Conservation (phyloP, 2,888 invertebrate genomes). For the Agrilus biguttatus region DNA sequence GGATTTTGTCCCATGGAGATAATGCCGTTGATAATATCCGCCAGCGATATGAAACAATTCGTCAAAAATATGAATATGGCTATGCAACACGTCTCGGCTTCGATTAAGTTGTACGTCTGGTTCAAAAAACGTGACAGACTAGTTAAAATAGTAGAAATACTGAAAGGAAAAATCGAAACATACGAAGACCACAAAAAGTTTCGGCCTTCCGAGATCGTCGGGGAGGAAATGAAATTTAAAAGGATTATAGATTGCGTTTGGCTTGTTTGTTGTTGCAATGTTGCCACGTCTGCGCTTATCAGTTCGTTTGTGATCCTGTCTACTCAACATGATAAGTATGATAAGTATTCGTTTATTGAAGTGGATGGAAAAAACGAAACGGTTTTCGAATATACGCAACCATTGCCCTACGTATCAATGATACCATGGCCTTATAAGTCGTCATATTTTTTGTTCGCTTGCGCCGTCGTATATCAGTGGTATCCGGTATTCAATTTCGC, state of each 20-base stretch:
- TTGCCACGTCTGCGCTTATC: slow-evolving; percentile 5
- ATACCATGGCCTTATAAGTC: slow-evolving; percentile 11
- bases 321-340: neutral
- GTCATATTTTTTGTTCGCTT: slow-evolving; percentile 6
- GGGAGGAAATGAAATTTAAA: slow-evolving; percentile 11
- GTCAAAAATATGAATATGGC: slow-evolving; percentile 16
- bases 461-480: slow-evolving; percentile 11
- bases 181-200: slow-evolving; percentile 11
- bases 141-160: slow-evolving; percentile 10
- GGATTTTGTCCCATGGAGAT: too few relatives aligned
- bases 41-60: slow-evolving; percentile 10
- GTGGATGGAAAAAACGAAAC: slow-evolving; percentile 1
- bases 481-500: slow-evolving; percentile 11
- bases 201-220: slow-evolving; percentile 8
- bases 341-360: too few relatives aligned
- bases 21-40: neutral
- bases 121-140: slow-evolving; percentile 11
- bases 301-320: slow-evolving; percentile 4
- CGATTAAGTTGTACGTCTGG: slow-evolving; percentile 13
- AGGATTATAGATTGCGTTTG: slow-evolving; percentile 5
- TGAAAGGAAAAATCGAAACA: slow-evolving; percentile 7
- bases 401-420: slow-evolving; percentile 11
- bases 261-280: slow-evolving; percentile 4
- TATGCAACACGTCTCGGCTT: slow-evolving; percentile 12
- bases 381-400: neutral